Base-by-base conservation (phyloP, 2,113 vertebrate species). In the Tupaia tana region DNA sequence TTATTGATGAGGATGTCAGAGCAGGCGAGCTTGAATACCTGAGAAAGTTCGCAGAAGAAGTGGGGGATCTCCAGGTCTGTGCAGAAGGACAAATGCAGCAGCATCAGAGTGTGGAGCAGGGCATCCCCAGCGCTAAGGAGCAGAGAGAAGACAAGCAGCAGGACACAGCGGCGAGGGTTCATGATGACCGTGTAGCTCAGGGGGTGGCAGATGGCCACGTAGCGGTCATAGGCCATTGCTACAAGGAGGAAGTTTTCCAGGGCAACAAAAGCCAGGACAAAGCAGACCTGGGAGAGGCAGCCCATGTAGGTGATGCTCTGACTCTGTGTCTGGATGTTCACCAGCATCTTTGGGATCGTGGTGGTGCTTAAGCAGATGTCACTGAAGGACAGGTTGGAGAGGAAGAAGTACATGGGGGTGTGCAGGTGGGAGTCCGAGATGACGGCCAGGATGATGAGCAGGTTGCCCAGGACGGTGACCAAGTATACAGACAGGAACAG, bases 21-120 rank as follows among this genome's bases (percentile, higher is more conserved):
- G n/a, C 89, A 88, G 43, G 89, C 25, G 6, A 95, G 19, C 16
- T 87, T 88, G 67, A 95, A 52, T 1, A 95, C 84, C 52, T 80
- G 69, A 69, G 43, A 54, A 67, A 83, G 34, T 43, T 95, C 89
- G 52, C 69, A 88, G 25, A 85, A 92, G 71, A 66, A 43, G 43
- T 43, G 43, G 43, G 43, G 43, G 43, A 43, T 43, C 43, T 43
- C 43, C 5, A 5, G 43, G 43, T 43, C 43, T 87, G 31, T 87
- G 79, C 58, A n/a, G 86, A 59, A 83, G 59, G 77, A 73, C 31
- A 80, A n/a, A 24, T 9, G 22, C 25, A 86, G 2, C 7, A 79
- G 63, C 61, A 63, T 59, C 25, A 73, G 84, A 25, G 67, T 59
- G 16, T 87, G 89, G 20, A 92, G 77, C 1, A 91, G 13, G 31